Conservation (phyloP, 2,888 invertebrate genomes). For the Chaitophorus viminalis region DNA sequence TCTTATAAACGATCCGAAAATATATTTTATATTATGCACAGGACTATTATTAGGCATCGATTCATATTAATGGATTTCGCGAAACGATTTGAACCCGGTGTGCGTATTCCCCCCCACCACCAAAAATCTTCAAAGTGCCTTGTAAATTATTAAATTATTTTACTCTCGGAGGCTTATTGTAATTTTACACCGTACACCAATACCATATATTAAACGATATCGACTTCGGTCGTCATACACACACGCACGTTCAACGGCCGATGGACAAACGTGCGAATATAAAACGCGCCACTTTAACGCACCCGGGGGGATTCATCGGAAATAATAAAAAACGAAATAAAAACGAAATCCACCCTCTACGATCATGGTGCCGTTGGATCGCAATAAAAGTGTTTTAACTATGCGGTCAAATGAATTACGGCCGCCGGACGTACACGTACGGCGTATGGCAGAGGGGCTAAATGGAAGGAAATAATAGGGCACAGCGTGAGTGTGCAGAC, state of each 20-base stretch:
- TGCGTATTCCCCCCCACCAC: too few species aligned
- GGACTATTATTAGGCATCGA: too few species aligned
- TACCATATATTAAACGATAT: too few species aligned
- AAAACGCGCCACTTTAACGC: background rate
- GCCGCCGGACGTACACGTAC: background rate
- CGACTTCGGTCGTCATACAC: background rate
- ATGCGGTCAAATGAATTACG: background rate
- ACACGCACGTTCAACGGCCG: background rate
- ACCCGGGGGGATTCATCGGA: slow-evolving; percentile 16
- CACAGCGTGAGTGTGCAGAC: background rate
- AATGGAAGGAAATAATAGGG: background rate
- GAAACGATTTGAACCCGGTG: too few species aligned
- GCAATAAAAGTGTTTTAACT: slow-evolving; percentile 55
- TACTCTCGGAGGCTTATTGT: too few species aligned
- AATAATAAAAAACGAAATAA: slow-evolving; percentile 4
- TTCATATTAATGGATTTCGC: too few species aligned
- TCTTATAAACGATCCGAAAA: too few species aligned
- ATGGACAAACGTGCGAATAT: background rate
- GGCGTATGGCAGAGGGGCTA: background rate
- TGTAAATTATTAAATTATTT: too few species aligned
- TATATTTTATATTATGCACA: too few species aligned
- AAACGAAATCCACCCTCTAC: background rate
- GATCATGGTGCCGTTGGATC: background rate
- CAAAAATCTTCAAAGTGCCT: too few species aligned
- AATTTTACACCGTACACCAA: too few species aligned